Conservation (phyloP, 2,888 invertebrate genomes). For the Biston betularia region DNA sequence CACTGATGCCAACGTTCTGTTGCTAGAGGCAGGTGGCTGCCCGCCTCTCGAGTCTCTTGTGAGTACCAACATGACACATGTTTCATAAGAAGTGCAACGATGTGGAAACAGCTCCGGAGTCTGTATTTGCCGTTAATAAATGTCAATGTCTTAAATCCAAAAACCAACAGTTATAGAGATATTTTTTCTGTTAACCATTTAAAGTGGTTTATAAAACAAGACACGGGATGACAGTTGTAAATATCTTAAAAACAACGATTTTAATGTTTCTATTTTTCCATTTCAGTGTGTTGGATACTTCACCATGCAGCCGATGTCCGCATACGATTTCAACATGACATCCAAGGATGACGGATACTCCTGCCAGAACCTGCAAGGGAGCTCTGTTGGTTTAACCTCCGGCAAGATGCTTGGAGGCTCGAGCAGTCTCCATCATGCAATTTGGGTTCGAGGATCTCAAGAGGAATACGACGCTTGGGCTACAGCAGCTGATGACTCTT, state of each 20-base stretch:
- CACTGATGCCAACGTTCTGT: slow-evolving; percentile 24
- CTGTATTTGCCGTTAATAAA: background rate
- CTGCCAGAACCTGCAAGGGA: slow-evolving; percentile 19
- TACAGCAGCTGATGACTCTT: slow-evolving; percentile 20
- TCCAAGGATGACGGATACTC: slow-evolving; percentile 18
- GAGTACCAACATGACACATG: background rate
- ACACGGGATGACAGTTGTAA: background rate
- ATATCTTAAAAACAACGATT: background rate
- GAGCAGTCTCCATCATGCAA: slow-evolving; percentile 33
- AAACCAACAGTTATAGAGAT: too few relatives aligned
- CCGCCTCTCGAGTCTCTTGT: slow-evolving; percentile 39
- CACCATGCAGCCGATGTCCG: slow-evolving; percentile 4
- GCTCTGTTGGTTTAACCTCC: slow-evolving; percentile 3
- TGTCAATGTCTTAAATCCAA: background rate
- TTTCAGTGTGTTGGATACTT: slow-evolving; percentile 18
- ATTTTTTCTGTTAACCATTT: too few relatives aligned
- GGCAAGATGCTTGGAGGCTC: slow-evolving; percentile 43
- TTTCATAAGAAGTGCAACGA: background rate
- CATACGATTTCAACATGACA: slow-evolving; percentile 31
- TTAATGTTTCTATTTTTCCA: background rate
- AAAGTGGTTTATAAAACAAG: too few relatives aligned
- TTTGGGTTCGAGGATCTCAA: slow-evolving; percentile 15
- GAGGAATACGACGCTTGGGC: slow-evolving; percentile 35
- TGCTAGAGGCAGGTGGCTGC: slow-evolving; percentile 39
- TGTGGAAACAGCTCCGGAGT: background rate